Evolutionary conservation across 2,888 invertebrate genomes (phyloP), one percentile per base, ranked within the genome.

Genomic region (Lordiphosa andalusiaca): DNA sequence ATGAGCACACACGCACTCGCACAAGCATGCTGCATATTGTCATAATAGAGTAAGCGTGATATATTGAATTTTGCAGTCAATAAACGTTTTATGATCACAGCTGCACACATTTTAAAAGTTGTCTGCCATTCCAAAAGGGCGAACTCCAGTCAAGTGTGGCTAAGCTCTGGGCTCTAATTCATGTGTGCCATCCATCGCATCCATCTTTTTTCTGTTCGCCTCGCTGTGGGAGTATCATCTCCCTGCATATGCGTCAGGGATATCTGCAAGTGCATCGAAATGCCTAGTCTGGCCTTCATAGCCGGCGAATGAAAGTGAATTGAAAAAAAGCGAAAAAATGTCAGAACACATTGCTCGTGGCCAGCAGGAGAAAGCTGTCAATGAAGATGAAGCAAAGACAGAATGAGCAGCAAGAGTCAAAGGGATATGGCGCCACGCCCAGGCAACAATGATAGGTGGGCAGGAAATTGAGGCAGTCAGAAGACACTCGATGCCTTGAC

Each of bases 41-140:
- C 81, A 82, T 71, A 73, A 74, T 73, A 83, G 73, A 68, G 82
- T 83, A 70, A 68, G 69, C 70, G 77, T 85, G 81, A 86, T 84
- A 85, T 86, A 86, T 84, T 77, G 73, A 77, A 82, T 74, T 75
- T 78, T 71, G 71, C 72, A 84, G 78, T 84, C 85, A 84, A 86
- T 86, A 85, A 77, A 81, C 71, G 69, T 69, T 77, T 72, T 75
- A 69, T 76, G 69, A 69, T 69, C 78, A 72, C 81, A 85, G 71
- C 73, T 76, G 78, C 69, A 69, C 69, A 73, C 65, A 67, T 68
- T 58, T 59, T 25, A 25, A 25, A 25, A 25, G 25, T 7, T 25
- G 25, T 25, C 25, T 25, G 25, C 25, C 25, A 25, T 25, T 25
- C 25, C 67, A 68, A 30, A 30, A 30, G 30, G 30, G 25, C 16